Evolutionary conservation across 2,888 invertebrate genomes (phyloP), one percentile per base, ranked within the genome.

Genomic region (Eurytoma californica): DNA sequence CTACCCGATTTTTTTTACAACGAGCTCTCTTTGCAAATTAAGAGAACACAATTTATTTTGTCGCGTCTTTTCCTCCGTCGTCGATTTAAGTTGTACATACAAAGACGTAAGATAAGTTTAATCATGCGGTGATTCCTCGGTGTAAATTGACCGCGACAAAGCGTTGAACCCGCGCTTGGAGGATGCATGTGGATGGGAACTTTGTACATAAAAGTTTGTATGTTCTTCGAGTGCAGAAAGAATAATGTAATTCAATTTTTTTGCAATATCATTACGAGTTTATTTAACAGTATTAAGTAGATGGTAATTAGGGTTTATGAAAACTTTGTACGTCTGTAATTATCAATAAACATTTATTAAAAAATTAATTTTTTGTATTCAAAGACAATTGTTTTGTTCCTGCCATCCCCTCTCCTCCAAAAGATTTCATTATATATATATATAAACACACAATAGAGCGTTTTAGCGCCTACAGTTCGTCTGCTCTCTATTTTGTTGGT

Each of bases 291-390:
- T 80, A 80, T 80, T 80, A 80, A 55, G 39, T 67, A 39, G 39
- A 53, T 67, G 68, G 58, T 77, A 55, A 73, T 65, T 39, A 39
- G 39, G 65, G 72, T 80, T 73, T 65, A 77, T 72, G 57, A 66
- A 47, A 68, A 68, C 51, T 80, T 80, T 80, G 76, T 80, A 77
- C 47, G 60, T 77, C 57, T 69, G 72, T 28, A 66, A 51, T 55
- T 72, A 61, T 74, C 80, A 80, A 80, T 80, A 80, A 80, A 80
- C 49, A 77, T 80, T 80, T 77, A 16, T 49, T 73, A 79, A 20
- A 60, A 72, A 63, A 57, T n/a, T 72, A 39, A 49, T 28, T 39
- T 14, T 12, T 60, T 24, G 2, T 14, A 24, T 73, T 18, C 18
- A 20, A 13, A 47, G 16, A 7, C 2, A 63, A 39, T 12, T 9